These are phyloP conservation scores for Sebastes oblongus DNA, from an alignment of 2,797 vertebrate species.

Conservation along the genomic window DNA sequence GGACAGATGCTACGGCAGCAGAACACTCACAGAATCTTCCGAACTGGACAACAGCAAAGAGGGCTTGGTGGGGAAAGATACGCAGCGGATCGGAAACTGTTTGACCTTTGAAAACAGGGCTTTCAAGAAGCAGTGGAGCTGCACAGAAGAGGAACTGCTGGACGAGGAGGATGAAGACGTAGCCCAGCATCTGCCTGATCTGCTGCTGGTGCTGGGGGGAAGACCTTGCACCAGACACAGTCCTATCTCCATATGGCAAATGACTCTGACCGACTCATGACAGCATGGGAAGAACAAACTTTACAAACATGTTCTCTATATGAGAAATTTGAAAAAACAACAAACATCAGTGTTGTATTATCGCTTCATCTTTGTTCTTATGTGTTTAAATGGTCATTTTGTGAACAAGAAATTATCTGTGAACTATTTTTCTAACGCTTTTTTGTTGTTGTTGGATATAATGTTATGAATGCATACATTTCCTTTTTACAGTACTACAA, in stretches of 20 bases:
- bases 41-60: neutral
- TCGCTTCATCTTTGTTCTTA: neutral
- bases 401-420: neutral
- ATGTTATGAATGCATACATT: no score
- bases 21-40: neutral
- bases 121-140: constrained; percentile 51
- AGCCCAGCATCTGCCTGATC: constrained; percentile 67
- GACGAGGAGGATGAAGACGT: constrained; percentile 26
- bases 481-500: neutral
- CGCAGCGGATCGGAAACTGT: constrained; percentile 32
- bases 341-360: constrained; percentile 9
- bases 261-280: constrained; percentile 76
- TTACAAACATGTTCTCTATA: no score
- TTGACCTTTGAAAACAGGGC: constrained; percentile 78
- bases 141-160: constrained; percentile 16
- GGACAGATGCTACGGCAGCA: constrained; percentile 2
- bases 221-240: constrained; percentile 73
- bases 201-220: constrained; percentile 87
- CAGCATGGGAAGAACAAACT: neutral
- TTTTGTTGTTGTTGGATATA: no score
- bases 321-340: neutral
- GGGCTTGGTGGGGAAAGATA: neutral
- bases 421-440: neutral
- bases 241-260: constrained; percentile 83
- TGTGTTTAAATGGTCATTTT: neutral